Conservation (phyloP, 1,140 invertebrate species). For the Potamilus streckersoni region DNA sequence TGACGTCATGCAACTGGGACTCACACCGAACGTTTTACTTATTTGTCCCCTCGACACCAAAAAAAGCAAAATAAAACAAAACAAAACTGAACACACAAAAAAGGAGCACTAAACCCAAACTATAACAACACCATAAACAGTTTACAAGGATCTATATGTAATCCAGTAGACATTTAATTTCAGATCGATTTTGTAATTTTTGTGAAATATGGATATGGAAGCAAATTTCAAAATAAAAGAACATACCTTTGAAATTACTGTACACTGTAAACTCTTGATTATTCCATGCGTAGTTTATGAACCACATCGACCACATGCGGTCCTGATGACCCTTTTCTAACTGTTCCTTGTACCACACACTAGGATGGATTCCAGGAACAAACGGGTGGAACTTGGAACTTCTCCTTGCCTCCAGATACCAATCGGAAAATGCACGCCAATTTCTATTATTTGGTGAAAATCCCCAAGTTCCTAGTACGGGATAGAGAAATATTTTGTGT, state of each 20-base stretch:
- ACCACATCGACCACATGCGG: constrained; percentile 53
- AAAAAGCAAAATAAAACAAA: too few relatives aligned
- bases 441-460: constrained; percentile 41
- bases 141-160: too few relatives aligned
- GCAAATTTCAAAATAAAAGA: too few relatives aligned
- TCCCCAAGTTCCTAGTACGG: constrained; percentile 46
- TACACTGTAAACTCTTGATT: constrained; percentile 27
- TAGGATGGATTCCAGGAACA: constrained; percentile 37
- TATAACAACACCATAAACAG: too few relatives aligned
- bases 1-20: too few relatives aligned
- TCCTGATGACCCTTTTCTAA: constrained; percentile 12
- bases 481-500: constrained; percentile 28
- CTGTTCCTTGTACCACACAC: constrained; percentile 29
- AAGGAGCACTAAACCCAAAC: too few relatives aligned
- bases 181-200: too few relatives aligned
- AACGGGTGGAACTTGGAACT: constrained; percentile 26
- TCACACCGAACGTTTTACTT: too few relatives aligned
- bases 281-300: constrained; percentile 42
- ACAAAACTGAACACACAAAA: too few relatives aligned
- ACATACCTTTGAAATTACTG: constrained; percentile 23
- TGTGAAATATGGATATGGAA: too few relatives aligned
- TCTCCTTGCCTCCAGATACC: constrained; percentile 27
- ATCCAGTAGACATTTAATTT: too few relatives aligned
- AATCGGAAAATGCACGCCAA: constrained; percentile 44
- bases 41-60: too few relatives aligned